Conservation (phyloP, 2,888 invertebrate species). For the Ophion costatus region DNA sequence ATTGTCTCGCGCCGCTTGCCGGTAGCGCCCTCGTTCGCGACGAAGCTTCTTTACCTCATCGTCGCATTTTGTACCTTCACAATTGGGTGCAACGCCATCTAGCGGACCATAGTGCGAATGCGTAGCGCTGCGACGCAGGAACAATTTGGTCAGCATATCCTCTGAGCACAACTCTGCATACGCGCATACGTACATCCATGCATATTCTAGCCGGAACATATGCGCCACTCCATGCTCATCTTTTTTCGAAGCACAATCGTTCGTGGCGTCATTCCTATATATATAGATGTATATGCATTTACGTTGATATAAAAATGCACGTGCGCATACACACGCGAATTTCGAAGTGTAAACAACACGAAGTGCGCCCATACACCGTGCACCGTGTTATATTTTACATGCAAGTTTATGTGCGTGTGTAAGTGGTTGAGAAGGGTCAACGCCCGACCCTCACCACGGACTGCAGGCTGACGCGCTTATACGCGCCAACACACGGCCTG, state of each 20-base stretch:
- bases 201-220: neutral
- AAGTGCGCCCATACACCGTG: neutral
- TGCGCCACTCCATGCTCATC: neutral
- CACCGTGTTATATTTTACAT: slow-evolving; percentile 25
- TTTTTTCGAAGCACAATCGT: neutral
- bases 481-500: slow-evolving; percentile 67
- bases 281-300: neutral
- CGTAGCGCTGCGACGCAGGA: neutral
- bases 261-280: neutral
- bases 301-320: slow-evolving; percentile 1
- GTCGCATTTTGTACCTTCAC: neutral
- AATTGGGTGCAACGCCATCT: neutral
- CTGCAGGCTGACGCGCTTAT: slow-evolving; percentile 77
- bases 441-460: slow-evolving; percentile 83
- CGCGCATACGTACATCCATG: neutral
- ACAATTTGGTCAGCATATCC: neutral
- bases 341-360: slow-evolving; percentile 33
- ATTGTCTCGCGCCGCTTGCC: too few relatives aligned
- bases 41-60: too few relatives aligned
- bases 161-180: neutral
- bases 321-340: slow-evolving; percentile 5
- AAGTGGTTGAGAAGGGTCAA: slow-evolving; percentile 82
- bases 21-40: too few relatives aligned
- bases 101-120: neutral
- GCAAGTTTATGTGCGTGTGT: slow-evolving; percentile 44